Base-by-base conservation (phyloP, 2,797 vertebrate genomes). In the Characodon lateralis region DNA sequence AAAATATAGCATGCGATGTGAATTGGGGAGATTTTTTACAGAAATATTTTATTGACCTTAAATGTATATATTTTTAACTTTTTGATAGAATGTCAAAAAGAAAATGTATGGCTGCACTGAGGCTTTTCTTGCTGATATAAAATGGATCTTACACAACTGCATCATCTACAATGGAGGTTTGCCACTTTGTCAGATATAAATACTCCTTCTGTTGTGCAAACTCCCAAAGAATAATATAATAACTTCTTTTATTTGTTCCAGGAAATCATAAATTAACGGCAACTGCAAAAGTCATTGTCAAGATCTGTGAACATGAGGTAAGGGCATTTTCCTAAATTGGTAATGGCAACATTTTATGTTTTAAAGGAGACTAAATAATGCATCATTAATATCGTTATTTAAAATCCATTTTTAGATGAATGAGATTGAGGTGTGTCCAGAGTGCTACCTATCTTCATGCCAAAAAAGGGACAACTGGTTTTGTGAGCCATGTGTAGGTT, bases 391-490 rank as follows among this genome's bases (percentile, higher is more conserved):
- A 28, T 82, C 6, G 6, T 75, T 73, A 26, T 82, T 73, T 6
- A 39, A 24, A 78, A 3, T 94, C 61, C 76, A 74, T 89, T 94
- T 96, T 92, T 92, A 99, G 98, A 99, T 99, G 98, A 99, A 99
- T 93, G 98, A 99, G 95, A 98, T 99, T 61, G 98, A 99, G 95
- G 98, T 99, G 31, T 99, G 98, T 95, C 98, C 98, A 79, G 98
- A 99, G 94, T 99, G 98, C 93, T 99, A 99, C 89, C 95, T 99
- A 93, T 98, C 98, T 89, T 96, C 98, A 92, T 99, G 98, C 96
- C 98, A 99, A 96, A 99, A 99, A 96, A 95, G 98, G 87, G 98
- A 99, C 81, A 99, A 99, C 95, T 99, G 98, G 98, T 99, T 99
- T 95, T 99, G 98, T 94, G 98, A 99, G 91, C 98, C 98, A 92